These are phyloP conservation scores for Gobiocypris rarus DNA, from an alignment of 2,113 vertebrate genomes.

Conservation along the genomic window DNA sequence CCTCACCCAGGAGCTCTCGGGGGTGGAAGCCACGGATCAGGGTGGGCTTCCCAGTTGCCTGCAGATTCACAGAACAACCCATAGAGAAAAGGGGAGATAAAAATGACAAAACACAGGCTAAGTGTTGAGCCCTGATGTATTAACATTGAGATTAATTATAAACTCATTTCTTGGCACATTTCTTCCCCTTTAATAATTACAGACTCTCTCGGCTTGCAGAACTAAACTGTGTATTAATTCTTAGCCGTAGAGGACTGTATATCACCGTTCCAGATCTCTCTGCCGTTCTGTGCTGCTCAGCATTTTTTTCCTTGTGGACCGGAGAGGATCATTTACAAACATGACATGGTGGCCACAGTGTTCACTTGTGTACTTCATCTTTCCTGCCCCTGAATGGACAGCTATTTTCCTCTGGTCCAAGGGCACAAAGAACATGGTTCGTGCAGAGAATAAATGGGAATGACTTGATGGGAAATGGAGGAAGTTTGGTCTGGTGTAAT, in stretches of 20 bases:
- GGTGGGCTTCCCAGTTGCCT: constrained; percentile 9
- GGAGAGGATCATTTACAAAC: constrained; percentile 44
- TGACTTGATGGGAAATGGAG: background rate
- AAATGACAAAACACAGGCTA: constrained; percentile 34
- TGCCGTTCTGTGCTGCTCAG: constrained; percentile 35
- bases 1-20: constrained; percentile 8
- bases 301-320: constrained; percentile 5
- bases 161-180: constrained; percentile 35
- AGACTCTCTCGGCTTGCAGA: constrained; percentile 32
- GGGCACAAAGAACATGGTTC: constrained; percentile 36
- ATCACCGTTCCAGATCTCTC: constrained; percentile 1
- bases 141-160: constrained; percentile 50
- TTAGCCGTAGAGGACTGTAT: constrained; percentile 19
- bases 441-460: constrained; percentile 18
- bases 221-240: constrained; percentile 48
- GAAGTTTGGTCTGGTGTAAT: constrained; percentile 31
- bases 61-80: constrained; percentile 11
- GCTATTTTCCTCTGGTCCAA: constrained; percentile 50
- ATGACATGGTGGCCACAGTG: constrained; percentile 44
- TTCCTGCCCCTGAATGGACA: constrained; percentile 19
- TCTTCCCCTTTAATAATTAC: constrained; percentile 40
- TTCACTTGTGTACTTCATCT: constrained; percentile 25
- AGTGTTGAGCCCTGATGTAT: constrained; percentile 42
- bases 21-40: constrained; percentile 2
- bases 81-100: constrained; percentile 8